phyloP scores from a whole-genome alignment of 2,113 vertebrate species.

The Hylia prasina region DNA sequence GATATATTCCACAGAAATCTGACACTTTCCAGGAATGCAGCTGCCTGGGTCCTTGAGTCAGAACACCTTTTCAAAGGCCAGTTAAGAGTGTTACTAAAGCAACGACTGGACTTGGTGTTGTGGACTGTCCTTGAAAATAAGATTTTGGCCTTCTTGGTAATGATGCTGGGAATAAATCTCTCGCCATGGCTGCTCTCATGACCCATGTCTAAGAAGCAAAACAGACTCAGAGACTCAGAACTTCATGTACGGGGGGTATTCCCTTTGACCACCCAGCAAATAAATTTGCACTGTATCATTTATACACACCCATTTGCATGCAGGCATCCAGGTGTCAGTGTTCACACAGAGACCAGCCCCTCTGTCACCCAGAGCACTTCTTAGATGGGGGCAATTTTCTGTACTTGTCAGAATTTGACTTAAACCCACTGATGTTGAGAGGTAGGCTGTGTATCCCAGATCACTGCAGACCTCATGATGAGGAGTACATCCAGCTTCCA shows the following conservation, averaged over 20 bases:
- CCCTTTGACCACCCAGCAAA: neutral
- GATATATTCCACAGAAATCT: neutral
- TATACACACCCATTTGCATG: neutral
- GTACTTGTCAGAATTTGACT: neutral
- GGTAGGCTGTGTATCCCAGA: accelerated
- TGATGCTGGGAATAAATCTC: neutral
- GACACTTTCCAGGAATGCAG: neutral
- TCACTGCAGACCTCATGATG: neutral
- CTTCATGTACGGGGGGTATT: neutral
- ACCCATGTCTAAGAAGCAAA: neutral
- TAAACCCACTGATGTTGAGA: accelerated
- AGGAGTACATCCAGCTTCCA: neutral
- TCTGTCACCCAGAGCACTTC: neutral
- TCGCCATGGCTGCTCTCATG: neutral
- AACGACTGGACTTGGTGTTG: accelerated
- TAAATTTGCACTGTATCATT: neutral
- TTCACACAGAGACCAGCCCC: neutral
- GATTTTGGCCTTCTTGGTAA: neutral
- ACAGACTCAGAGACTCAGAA: neutral
- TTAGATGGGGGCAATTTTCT: neutral
- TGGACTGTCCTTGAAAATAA: neutral
- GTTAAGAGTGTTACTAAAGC: neutral
- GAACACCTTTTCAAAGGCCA: neutral
- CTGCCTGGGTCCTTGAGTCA: neutral
- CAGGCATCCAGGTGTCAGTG: too few relatives aligned